A percentile compares a stretch with the other conserved stretches of the same genome.
Conservation (phyloP, 2,888 invertebrate species). For the Elysia crispata region DNA sequence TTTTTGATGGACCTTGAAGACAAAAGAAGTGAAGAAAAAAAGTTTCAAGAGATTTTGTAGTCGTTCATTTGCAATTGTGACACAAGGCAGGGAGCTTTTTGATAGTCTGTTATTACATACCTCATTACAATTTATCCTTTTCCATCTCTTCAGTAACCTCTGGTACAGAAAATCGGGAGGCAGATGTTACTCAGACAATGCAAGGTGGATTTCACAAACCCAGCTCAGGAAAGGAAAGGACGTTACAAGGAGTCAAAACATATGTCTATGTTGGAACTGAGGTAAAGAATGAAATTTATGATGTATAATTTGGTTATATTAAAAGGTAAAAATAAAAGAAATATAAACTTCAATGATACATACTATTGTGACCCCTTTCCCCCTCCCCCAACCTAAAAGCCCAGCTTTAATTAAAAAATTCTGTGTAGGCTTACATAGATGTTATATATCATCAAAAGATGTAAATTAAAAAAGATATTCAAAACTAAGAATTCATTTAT, state of each 20-base stretch:
- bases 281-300: conserved; percentile 60
- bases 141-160: conserved; percentile 61
- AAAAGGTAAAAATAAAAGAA: too few relatives aligned
- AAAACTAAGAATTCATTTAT: too few relatives aligned
- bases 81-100: not conserved
- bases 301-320: too few relatives aligned
- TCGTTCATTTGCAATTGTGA: not conserved
- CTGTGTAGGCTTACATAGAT: too few relatives aligned
- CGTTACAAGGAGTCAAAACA: conserved; percentile 74
- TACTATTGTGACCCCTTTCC: too few relatives aligned
- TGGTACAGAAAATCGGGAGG: conserved; percentile 60
- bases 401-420: too few relatives aligned
- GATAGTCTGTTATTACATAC: not conserved
- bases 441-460: too few relatives aligned
- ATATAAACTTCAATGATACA: too few relatives aligned
- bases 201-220: conserved; percentile 68
- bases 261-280: conserved; percentile 77
- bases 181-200: conserved; percentile 52
- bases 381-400: too few relatives aligned
- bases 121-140: not conserved
- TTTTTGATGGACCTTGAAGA: not conserved
- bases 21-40: not conserved
- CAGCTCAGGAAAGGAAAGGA: conserved; percentile 73
- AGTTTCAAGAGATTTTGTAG: too few relatives aligned
- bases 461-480: too few relatives aligned